These are phyloP conservation scores for Simalia tracyae DNA, from an alignment of 2,797 vertebrate genomes.

Conservation along the genomic window DNA sequence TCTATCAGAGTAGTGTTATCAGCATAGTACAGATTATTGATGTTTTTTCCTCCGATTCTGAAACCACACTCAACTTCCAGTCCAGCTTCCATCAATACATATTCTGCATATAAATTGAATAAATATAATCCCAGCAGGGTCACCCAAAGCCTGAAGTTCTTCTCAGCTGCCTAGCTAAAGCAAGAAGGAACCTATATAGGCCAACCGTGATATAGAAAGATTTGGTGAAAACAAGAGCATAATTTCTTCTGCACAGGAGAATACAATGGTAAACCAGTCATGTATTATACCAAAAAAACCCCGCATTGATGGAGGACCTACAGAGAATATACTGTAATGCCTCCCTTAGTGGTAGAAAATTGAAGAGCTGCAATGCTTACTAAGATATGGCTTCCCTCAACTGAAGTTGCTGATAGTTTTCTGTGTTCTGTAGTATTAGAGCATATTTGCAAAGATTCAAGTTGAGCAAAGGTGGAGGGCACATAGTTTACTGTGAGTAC, in stretches of 20 bases:
- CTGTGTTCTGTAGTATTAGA: neutral
- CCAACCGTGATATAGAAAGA: neutral
- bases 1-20: neutral
- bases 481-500: neutral
- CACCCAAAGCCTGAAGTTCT: neutral
- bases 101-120: neutral
- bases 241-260: neutral
- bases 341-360: neutral
- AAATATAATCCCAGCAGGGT: neutral
- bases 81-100: neutral
- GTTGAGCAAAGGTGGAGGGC: neutral
- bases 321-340: neutral
- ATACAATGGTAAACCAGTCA: neutral
- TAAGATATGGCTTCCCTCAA: neutral
- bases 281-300: neutral
- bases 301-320: neutral
- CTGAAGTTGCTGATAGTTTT: neutral
- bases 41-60: neutral
- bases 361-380: neutral
- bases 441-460: neutral
- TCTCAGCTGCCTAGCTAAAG: neutral
- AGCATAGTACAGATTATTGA: neutral
- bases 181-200: neutral
- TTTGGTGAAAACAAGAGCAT: neutral
- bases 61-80: neutral